Evolutionary conservation across 1,140 invertebrate species (phyloP).

Genomic region (Trinorchestia longiramus): DNA sequence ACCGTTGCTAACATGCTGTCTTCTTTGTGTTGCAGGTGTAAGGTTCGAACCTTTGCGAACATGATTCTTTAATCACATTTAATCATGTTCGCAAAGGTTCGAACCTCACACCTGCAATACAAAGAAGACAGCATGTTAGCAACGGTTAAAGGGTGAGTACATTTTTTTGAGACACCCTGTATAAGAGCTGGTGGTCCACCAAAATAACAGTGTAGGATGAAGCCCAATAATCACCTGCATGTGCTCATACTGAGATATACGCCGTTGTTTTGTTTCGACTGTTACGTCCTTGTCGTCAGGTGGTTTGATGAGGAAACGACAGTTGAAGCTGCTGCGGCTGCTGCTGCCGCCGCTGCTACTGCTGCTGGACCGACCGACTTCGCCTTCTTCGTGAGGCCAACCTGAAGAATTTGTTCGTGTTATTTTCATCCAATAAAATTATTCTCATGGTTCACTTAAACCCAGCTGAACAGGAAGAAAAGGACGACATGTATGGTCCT

Average conservation of each 20-base stretch:
- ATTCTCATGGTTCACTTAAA: background rate
- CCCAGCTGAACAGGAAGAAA: background rate
- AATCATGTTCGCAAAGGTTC: no score
- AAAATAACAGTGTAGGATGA: background rate
- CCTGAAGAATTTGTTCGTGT: slow-evolving; percentile 42
- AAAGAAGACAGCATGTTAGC: no score
- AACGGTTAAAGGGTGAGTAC: no score
- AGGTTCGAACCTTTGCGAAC: no score
- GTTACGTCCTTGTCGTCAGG: slow-evolving; percentile 80
- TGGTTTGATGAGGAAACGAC: slow-evolving; percentile 87
- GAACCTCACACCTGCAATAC: no score
- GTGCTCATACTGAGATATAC: slow-evolving; percentile 80
- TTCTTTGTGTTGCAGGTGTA: no score
- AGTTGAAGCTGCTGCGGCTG: slow-evolving; percentile 80
- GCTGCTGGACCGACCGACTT: slow-evolving; percentile 52
- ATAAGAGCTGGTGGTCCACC: background rate
- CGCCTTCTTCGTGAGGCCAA: slow-evolving; percentile 62
- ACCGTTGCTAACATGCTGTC: no score
- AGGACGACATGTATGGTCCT: no score
- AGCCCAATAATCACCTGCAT: slow-evolving; percentile 74
- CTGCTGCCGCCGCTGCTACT: slow-evolving; percentile 64
- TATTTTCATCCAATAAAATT: background rate
- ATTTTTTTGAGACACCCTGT: no score
- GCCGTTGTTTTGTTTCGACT: slow-evolving; percentile 84
- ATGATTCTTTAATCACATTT: no score